These are phyloP conservation scores for Furcifer pardalis DNA, from an alignment of 2,797 vertebrate species.

Conservation along the genomic window DNA sequence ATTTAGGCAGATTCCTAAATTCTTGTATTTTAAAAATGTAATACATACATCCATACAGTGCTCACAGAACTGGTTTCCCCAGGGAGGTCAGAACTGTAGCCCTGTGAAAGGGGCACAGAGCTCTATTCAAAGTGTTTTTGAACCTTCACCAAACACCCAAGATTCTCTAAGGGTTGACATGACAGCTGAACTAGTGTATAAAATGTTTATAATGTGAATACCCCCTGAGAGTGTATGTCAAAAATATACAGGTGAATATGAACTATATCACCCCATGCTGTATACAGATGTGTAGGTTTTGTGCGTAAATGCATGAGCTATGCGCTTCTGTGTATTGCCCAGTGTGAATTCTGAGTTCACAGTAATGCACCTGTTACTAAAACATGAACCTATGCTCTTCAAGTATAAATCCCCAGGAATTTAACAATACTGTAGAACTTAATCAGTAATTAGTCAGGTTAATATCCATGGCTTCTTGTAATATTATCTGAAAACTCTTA, in stretches of 20 bases:
- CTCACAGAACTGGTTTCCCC: neutral
- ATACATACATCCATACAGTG: neutral
- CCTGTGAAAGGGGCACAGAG: neutral
- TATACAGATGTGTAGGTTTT: constrained; percentile 31
- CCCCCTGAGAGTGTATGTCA: neutral
- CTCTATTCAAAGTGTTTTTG: neutral
- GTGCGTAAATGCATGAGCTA: constrained; percentile 22
- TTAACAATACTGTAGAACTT: neutral
- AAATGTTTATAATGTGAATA: neutral
- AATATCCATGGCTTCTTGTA: neutral
- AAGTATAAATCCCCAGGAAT: neutral
- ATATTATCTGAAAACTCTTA: neutral
- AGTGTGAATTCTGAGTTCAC: neutral
- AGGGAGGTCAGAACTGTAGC: neutral
- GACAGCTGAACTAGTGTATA: neutral
- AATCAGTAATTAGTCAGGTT: neutral
- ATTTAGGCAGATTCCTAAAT: neutral
- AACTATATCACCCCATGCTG: neutral
- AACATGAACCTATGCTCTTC: constrained; percentile 14
- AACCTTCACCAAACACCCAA: neutral
- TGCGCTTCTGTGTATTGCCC: neutral
- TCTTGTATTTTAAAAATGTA: neutral
- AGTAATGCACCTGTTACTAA: neutral
- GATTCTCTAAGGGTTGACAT: neutral
- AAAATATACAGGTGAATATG: neutral